Evolutionary conservation across 2,113 vertebrate species (phyloP).

Genomic region (Colinus virginianus): DNA sequence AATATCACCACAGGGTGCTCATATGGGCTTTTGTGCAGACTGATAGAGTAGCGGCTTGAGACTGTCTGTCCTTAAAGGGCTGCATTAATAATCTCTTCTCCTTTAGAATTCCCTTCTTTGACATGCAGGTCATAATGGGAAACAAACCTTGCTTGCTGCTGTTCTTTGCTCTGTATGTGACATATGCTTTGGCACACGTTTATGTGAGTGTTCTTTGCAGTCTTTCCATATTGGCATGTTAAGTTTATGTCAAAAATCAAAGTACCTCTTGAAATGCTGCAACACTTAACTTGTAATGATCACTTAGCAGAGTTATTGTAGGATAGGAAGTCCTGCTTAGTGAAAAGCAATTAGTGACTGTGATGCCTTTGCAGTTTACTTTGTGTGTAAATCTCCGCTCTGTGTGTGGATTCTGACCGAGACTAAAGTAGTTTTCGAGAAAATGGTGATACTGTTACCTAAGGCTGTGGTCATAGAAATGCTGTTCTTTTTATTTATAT

Average conservation of each 20-base stretch:
- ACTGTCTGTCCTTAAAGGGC: not conserved
- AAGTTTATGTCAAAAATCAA: not conserved
- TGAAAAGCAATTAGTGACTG: not conserved
- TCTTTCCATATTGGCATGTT: not conserved
- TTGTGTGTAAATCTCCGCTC: too few species aligned
- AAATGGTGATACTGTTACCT: fast-evolving
- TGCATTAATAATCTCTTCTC: not conserved
- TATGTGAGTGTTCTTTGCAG: not conserved
- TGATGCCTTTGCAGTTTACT: not conserved
- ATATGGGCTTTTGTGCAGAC: not conserved
- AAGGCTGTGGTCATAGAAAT: not conserved
- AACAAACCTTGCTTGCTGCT: not conserved
- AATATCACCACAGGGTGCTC: not conserved
- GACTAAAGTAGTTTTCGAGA: not conserved
- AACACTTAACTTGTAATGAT: not conserved
- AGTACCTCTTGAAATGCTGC: not conserved
- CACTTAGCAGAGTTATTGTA: not conserved
- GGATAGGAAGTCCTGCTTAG: not conserved
- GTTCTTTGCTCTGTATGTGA: not conserved
- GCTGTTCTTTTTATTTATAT: not conserved
- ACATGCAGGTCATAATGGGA: not conserved
- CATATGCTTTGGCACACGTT: fast-evolving
- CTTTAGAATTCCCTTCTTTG: not conserved
- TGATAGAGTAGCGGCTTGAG: not conserved
- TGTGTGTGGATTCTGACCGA: not conserved